phyloP scores from a whole-genome alignment of 2,888 invertebrate genomes.

The Spialia ferax region DNA sequence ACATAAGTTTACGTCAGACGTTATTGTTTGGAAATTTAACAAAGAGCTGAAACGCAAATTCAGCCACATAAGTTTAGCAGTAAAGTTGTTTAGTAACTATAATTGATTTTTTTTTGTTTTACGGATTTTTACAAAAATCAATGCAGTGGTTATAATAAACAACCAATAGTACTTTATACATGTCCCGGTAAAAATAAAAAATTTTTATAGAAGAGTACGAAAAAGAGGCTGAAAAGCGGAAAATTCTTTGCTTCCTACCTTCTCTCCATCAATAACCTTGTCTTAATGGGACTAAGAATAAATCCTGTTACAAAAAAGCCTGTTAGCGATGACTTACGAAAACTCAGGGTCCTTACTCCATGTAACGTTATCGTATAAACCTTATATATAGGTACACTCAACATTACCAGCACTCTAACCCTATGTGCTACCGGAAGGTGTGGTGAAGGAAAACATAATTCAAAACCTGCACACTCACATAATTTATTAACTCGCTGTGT shows the following conservation, averaged over 20 bases:
- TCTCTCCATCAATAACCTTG: neutral
- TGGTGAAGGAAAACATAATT: slow-evolving; percentile 26
- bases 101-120: no score
- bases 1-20: slow-evolving; percentile 18
- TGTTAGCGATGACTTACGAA: slow-evolving; percentile 6
- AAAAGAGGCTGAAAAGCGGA: neutral
- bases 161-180: no score
- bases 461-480: slow-evolving; percentile 30
- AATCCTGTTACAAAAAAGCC: neutral
- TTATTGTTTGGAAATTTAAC: slow-evolving; percentile 23
- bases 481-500: slow-evolving; percentile 27
- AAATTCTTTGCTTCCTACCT: neutral
- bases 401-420: slow-evolving; percentile 1
- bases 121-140: no score
- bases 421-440: slow-evolving; percentile 14
- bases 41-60: neutral
- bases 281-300: neutral
- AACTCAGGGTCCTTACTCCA: neutral
- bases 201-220: no score
- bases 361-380: neutral
- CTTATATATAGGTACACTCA: neutral
- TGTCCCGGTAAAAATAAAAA: neutral
- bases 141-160: no score
- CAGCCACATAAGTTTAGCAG: neutral
- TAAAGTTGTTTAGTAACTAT: neutral